These are phyloP conservation scores for Clanis bilineata DNA, from an alignment of 2,888 invertebrate genomes.

Conservation along the genomic window DNA sequence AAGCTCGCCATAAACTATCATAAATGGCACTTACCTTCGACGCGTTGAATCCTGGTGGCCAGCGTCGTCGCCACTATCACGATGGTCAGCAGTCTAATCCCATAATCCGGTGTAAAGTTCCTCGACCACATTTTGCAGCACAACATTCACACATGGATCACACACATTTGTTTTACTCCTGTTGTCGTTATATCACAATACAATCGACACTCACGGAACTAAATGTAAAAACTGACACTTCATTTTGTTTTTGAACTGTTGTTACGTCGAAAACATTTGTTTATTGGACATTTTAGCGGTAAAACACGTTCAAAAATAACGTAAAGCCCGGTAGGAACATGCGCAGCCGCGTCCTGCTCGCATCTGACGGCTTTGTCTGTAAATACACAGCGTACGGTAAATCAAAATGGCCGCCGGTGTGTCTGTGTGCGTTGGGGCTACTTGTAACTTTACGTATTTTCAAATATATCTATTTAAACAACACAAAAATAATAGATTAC, in stretches of 20 bases:
- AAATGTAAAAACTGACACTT: slow-evolving; percentile 79
- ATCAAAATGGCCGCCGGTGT: slow-evolving; percentile 78
- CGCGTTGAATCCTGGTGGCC: slow-evolving; percentile 74
- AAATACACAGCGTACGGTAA: slow-evolving; percentile 80
- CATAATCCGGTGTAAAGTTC: slow-evolving; percentile 86
- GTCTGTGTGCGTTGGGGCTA: slow-evolving; percentile 71
- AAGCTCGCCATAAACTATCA: slow-evolving; percentile 61
- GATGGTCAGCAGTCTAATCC: slow-evolving; percentile 82
- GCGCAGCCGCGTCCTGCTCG: slow-evolving; percentile 81
- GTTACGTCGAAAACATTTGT: slow-evolving; percentile 67
- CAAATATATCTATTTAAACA: slow-evolving; percentile 34
- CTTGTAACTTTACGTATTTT: slow-evolving; percentile 47
- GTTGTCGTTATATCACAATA: slow-evolving; percentile 70
- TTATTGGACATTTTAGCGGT: slow-evolving; percentile 78
- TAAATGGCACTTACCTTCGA: slow-evolving; percentile 81
- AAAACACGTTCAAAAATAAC: slow-evolving; percentile 71
- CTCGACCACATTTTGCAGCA: slow-evolving; percentile 86
- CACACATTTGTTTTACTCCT: slow-evolving; percentile 81
- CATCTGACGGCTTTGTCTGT: slow-evolving; percentile 83
- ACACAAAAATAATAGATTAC: slow-evolving; percentile 27
- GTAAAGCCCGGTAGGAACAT: slow-evolving; percentile 70
- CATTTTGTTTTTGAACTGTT: slow-evolving; percentile 79
- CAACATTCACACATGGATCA: slow-evolving; percentile 82
- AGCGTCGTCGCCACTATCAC: slow-evolving; percentile 70
- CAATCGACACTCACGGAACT: slow-evolving; percentile 79